phyloP scores from a whole-genome alignment of 1,140 invertebrate genomes.

The Spodoptera litura region DNA sequence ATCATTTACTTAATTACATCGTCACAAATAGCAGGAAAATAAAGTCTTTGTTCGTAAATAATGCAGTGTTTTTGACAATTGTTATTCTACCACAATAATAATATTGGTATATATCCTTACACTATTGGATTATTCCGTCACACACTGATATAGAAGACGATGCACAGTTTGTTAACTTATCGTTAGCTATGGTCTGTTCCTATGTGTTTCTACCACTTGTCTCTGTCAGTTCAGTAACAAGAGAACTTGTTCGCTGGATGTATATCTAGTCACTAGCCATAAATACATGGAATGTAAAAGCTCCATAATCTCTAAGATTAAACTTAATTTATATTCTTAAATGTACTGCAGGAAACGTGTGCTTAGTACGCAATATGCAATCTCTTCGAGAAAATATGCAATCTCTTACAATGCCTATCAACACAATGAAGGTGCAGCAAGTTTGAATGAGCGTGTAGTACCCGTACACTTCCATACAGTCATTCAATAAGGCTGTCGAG shows the following conservation, averaged over 20 bases:
- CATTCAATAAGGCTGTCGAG: not conserved
- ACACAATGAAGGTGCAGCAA: no score
- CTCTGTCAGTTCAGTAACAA: not conserved
- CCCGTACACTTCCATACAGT: not conserved
- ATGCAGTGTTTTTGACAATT: not conserved
- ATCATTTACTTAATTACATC: no score
- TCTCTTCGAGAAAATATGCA: no score
- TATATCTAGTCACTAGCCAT: no score
- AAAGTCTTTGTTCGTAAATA: not conserved
- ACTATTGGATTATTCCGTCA: conserved; percentile 39
- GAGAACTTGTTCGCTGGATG: no score
- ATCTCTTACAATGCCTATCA: no score
- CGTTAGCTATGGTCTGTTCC: conserved; percentile 33
- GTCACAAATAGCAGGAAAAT: not conserved
- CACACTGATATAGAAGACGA: not conserved
- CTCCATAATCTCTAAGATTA: no score
- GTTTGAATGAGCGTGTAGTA: conserved; percentile 5
- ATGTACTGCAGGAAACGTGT: no score
- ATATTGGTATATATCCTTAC: conserved; percentile 5
- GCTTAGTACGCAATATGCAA: no score
- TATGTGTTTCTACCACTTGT: conserved; percentile 14
- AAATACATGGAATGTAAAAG: no score
- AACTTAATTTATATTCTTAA: no score
- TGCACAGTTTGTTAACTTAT: conserved; percentile 47
- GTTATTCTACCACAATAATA: not conserved